Evolutionary conservation across 1,140 invertebrate genomes (phyloP).

Genomic region (Cydia strobilella): DNA sequence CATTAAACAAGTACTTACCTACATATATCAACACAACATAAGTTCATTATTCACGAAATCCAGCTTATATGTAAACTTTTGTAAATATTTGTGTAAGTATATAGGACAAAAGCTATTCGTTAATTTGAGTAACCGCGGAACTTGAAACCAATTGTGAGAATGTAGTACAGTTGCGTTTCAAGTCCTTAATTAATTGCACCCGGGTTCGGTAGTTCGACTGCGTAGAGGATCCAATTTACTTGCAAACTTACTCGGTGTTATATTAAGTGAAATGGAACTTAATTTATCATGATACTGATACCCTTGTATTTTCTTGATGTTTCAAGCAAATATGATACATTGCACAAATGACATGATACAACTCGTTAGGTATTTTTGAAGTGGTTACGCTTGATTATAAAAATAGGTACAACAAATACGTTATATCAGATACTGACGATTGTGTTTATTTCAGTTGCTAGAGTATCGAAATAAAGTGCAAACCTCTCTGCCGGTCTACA

Average conservation of each 20-base stretch:
- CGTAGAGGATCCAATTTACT: slow-evolving; percentile 37
- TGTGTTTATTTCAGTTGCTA: slow-evolving; percentile 5
- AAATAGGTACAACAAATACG: background rate
- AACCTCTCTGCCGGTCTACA: background rate
- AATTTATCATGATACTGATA: slow-evolving; percentile 16
- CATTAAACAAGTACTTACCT: too few relatives aligned
- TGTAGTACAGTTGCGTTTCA: slow-evolving; percentile 33
- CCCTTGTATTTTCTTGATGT: slow-evolving; percentile 3
- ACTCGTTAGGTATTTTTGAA: background rate
- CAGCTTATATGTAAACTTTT: too few relatives aligned
- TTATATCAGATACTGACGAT: background rate
- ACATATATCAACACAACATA: too few relatives aligned
- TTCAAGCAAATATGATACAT: background rate
- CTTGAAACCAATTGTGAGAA: slow-evolving; percentile 28
- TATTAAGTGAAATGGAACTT: slow-evolving; percentile 9
- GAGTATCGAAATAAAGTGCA: background rate
- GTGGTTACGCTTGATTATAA: background rate
- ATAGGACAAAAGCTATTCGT: slow-evolving; percentile 12
- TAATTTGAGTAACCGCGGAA: background rate
- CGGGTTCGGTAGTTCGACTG: slow-evolving; percentile 37
- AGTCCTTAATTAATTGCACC: slow-evolving; percentile 45
- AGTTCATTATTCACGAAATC: too few relatives aligned
- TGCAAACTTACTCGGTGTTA: slow-evolving; percentile 18
- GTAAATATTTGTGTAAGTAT: background rate
- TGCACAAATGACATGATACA: background rate